Conservation (phyloP, 2,888 invertebrate species). For the Toxonevra muliebris region DNA sequence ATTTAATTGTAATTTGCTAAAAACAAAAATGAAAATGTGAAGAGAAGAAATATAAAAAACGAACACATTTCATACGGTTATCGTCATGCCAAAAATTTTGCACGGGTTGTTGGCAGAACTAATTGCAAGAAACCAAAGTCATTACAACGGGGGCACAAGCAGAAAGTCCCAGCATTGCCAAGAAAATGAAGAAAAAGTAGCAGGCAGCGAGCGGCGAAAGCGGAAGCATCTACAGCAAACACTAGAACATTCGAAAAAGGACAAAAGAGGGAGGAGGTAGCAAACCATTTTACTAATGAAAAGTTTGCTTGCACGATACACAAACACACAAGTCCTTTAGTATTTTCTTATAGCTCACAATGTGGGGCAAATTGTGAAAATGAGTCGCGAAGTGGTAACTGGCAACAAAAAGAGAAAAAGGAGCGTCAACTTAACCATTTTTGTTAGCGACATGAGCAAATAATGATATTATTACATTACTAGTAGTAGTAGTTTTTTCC, state of each 20-base stretch:
- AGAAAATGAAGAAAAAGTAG: not conserved
- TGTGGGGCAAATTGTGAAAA: too few relatives aligned
- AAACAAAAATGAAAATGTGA: not conserved
- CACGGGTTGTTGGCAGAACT: not conserved
- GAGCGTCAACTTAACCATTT: not conserved
- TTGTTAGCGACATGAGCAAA: not conserved
- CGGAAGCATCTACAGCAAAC: not conserved
- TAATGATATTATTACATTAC: too few relatives aligned
- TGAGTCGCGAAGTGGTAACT: not conserved
- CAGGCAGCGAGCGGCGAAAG: not conserved
- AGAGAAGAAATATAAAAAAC: not conserved
- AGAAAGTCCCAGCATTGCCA: not conserved
- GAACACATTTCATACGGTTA: not conserved
- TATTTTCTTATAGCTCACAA: too few relatives aligned
- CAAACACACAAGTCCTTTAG: too few relatives aligned
- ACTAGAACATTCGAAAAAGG: too few relatives aligned
- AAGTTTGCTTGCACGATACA: too few relatives aligned
- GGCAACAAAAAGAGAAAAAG: not conserved
- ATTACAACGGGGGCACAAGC: not conserved
- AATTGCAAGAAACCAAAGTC: not conserved
- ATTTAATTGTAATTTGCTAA: conserved; percentile 23
- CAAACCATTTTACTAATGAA: not conserved
- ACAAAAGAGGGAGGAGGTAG: not conserved
- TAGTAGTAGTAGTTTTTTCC: too few relatives aligned
- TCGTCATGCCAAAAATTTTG: not conserved